phyloP scores from a whole-genome alignment of 2,888 invertebrate species.

The Elmis aenea region DNA sequence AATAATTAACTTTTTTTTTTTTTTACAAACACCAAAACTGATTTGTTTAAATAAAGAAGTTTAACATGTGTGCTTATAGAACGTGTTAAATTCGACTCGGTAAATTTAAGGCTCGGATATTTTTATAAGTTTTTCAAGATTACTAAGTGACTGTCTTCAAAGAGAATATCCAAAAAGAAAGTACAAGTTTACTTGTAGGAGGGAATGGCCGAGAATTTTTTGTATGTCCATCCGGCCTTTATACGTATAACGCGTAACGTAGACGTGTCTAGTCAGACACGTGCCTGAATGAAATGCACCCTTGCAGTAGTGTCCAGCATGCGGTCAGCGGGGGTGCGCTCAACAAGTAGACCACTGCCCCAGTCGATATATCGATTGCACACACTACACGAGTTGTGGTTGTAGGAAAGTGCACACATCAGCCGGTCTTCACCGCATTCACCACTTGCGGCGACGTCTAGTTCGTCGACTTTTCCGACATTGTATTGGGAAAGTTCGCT shows the following conservation, averaged over 20 bases:
- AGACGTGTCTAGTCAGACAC: slow-evolving; percentile 20
- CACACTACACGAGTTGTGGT: slow-evolving; percentile 31
- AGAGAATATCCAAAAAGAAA: neutral
- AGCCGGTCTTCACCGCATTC: slow-evolving; percentile 18
- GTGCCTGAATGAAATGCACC: slow-evolving; percentile 41
- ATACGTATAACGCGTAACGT: slow-evolving; percentile 10
- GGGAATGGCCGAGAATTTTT: too few relatives aligned
- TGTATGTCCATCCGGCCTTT: neutral
- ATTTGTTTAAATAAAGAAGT: too few relatives aligned
- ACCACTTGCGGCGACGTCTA: slow-evolving; percentile 11
- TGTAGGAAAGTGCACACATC: slow-evolving; percentile 30
- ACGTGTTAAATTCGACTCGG: too few relatives aligned
- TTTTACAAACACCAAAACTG: too few relatives aligned
- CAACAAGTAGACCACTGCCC: slow-evolving; percentile 46
- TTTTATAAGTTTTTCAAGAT: too few relatives aligned
- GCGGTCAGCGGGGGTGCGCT: slow-evolving; percentile 36
- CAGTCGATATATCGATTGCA: slow-evolving; percentile 46
- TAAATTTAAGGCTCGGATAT: too few relatives aligned
- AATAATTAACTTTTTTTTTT: too few relatives aligned
- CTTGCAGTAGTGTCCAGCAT: slow-evolving; percentile 31
- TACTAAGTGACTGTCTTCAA: too few relatives aligned
- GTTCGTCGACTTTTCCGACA: too few relatives aligned
- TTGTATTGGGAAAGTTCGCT: too few relatives aligned
- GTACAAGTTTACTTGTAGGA: neutral
- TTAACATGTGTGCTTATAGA: too few relatives aligned